phyloP scores from a whole-genome alignment of 1,140 invertebrate genomes.

The Panonychus citri region DNA sequence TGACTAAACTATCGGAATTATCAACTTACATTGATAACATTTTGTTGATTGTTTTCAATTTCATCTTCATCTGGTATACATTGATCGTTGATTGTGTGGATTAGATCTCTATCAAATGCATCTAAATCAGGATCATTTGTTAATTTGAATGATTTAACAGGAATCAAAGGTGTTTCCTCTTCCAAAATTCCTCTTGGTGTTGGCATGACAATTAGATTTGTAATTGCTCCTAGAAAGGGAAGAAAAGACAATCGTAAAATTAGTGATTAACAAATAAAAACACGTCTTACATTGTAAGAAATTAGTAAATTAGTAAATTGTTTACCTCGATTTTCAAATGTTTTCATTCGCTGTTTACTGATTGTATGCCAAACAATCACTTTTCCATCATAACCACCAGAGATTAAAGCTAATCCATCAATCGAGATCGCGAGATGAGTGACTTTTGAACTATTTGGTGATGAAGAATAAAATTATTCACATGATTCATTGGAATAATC shows the following conservation, averaged over 20 bases:
- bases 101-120: constrained; percentile 17
- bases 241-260: too few relatives aligned
- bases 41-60: constrained; percentile 17
- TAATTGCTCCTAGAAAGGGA: constrained; percentile 31
- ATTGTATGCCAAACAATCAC: constrained; percentile 53
- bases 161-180: constrained; percentile 21
- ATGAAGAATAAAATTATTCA: constrained; percentile 41
- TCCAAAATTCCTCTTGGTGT: constrained; percentile 23
- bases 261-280: too few relatives aligned
- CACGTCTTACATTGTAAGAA: neutral
- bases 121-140: constrained; percentile 4
- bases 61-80: constrained; percentile 20
- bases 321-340: constrained; percentile 36
- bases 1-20: constrained; percentile 2
- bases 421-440: constrained; percentile 41
- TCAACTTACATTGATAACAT: constrained; percentile 18
- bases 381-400: constrained; percentile 43
- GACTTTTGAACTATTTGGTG: constrained; percentile 30
- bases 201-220: constrained; percentile 36
- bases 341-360: constrained; percentile 42
- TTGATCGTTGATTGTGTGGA: constrained; percentile 2
- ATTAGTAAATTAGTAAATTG: neutral
- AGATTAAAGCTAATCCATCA: constrained; percentile 39
- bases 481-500: constrained; percentile 20
- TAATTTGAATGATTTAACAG: constrained; percentile 17